Conservation (phyloP, 2,888 invertebrate genomes). For the Pseudanteris insignis region DNA sequence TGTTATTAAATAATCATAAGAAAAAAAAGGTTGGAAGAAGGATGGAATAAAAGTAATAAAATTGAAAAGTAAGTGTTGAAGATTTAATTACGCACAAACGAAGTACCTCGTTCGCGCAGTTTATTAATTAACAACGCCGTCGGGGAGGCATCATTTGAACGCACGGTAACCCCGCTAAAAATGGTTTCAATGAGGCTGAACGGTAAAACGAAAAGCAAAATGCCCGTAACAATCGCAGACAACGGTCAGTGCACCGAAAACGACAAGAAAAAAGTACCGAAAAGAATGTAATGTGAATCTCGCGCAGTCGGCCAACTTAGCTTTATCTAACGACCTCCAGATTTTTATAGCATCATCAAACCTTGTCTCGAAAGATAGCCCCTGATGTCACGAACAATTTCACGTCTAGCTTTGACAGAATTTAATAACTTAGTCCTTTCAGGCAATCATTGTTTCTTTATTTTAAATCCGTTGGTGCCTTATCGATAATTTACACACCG, state of each 20-base stretch:
- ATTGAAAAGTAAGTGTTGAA: constrained; percentile 30
- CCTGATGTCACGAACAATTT: background rate
- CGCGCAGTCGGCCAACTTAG: constrained; percentile 36
- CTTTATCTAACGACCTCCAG: constrained; percentile 56
- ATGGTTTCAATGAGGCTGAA: constrained; percentile 41
- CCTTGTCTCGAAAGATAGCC: constrained; percentile 52
- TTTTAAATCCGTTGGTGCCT: too few species aligned
- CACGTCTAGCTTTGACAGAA: too few species aligned
- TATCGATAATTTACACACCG: too few species aligned
- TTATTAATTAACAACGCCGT: constrained; percentile 33
- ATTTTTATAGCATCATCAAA: constrained; percentile 62
- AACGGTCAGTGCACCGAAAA: constrained; percentile 52
- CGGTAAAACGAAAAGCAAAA: constrained; percentile 33
- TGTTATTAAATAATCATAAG: too few species aligned
- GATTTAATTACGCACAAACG: constrained; percentile 33
- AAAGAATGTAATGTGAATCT: constrained; percentile 45
- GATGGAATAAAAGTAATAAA: background rate
- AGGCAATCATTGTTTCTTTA: too few species aligned
- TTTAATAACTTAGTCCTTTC: too few species aligned
- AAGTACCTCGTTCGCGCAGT: constrained; percentile 36
- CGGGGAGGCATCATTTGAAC: constrained; percentile 38
- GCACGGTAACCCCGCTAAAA: constrained; percentile 41
- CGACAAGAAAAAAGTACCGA: constrained; percentile 32
- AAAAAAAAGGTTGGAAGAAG: background rate
- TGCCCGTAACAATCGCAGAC: constrained; percentile 48